Percentiles rank a stretch among this genome's conserved stretches.
Conservation (phyloP, 2,113 vertebrate genomes). For the Lathamus discolor region DNA sequence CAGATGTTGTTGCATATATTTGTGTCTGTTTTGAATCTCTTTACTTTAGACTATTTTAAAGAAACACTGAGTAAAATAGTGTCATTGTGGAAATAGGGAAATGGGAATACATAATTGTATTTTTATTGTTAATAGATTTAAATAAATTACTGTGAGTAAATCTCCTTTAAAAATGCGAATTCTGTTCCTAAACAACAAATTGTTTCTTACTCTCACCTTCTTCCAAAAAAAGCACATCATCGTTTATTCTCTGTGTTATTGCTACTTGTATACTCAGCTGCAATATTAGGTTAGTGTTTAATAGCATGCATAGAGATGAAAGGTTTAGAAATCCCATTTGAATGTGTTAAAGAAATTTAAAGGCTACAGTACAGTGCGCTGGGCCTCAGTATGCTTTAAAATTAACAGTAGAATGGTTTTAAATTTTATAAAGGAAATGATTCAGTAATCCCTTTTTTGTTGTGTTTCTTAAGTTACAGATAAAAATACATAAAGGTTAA, state of each 20-base stretch:
- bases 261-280: not conserved
- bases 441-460: not conserved
- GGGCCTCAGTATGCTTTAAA: not conserved
- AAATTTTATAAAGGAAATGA: conserved; percentile 4
- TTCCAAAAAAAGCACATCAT: not conserved
- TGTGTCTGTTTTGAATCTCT: not conserved
- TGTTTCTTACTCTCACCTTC: not conserved
- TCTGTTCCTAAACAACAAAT: not conserved
- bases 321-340: not conserved
- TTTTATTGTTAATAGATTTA: not conserved
- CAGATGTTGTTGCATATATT: not conserved
- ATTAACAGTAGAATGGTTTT: not conserved
- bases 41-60: not conserved
- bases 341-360: not conserved
- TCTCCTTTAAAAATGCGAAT: not conserved
- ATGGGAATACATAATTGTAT: not conserved
- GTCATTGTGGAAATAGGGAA: not conserved
- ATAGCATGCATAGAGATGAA: not conserved
- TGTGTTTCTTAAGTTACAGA: not conserved
- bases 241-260: not conserved
- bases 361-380: not conserved
- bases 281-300: conserved; percentile 8
- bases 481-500: not conserved
- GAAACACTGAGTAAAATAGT: not conserved
- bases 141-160: not conserved